Evolutionary conservation across 2,888 invertebrate species (phyloP).

Genomic region (Spisula subtruncata): DNA sequence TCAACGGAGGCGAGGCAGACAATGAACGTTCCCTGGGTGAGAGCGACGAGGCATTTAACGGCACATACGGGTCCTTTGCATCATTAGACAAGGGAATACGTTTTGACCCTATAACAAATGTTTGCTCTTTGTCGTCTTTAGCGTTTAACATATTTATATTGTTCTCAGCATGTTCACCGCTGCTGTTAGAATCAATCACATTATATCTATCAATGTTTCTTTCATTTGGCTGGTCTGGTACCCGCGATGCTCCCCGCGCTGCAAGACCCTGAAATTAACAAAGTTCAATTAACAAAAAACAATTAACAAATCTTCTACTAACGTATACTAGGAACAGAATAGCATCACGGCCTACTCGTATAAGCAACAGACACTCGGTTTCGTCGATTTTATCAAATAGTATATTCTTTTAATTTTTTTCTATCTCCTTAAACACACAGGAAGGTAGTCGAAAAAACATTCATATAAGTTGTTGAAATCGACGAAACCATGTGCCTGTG

Average conservation of each 20-base stretch:
- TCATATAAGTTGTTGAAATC: too few relatives aligned
- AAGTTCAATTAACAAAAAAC: too few relatives aligned
- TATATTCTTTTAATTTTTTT: too few relatives aligned
- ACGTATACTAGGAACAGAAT: too few relatives aligned
- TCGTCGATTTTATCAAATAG: too few relatives aligned
- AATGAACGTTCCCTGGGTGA: slow-evolving; percentile 46
- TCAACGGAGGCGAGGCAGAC: slow-evolving; percentile 36
- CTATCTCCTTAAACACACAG: too few relatives aligned
- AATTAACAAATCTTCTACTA: too few relatives aligned
- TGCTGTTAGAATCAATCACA: slow-evolving; percentile 60
- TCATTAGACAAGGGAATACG: slow-evolving; percentile 9
- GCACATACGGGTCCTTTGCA: slow-evolving; percentile 38
- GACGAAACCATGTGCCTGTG: too few relatives aligned
- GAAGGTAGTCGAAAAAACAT: too few relatives aligned
- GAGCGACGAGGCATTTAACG: slow-evolving; percentile 55
- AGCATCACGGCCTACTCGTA: too few relatives aligned
- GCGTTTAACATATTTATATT: not conserved
- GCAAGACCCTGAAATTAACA: slow-evolving; percentile 57
- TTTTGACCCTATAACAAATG: slow-evolving; percentile 19
- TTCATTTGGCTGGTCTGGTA: not conserved
- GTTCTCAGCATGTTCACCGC: slow-evolving; percentile 30
- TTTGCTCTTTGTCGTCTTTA: slow-evolving; percentile 28
- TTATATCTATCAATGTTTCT: slow-evolving; percentile 63
- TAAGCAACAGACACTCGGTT: too few relatives aligned
- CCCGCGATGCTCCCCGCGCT: slow-evolving; percentile 59